These are phyloP conservation scores for Podotricha telesiphe DNA, from an alignment of 2,888 invertebrate genomes.

Conservation along the genomic window DNA sequence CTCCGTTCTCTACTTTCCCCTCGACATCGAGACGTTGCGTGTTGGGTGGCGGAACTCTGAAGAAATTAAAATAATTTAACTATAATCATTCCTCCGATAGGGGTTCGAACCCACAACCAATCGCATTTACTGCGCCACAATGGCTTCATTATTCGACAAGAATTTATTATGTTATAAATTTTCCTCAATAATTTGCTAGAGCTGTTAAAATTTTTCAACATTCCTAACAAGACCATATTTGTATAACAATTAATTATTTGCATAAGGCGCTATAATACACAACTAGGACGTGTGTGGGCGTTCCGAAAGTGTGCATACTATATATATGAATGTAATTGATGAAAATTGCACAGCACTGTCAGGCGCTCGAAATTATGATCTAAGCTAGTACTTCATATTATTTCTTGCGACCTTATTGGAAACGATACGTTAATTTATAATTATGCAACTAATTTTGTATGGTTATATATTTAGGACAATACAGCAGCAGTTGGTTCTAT, in stretches of 20 bases:
- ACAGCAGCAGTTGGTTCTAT: no score
- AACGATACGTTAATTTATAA: not conserved
- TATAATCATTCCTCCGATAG: no score
- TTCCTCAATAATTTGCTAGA: not conserved
- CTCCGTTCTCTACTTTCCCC: no score
- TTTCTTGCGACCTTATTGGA: slow-evolving; percentile 13
- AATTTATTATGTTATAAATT: no score
- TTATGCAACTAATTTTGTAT: not conserved
- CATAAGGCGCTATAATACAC: slow-evolving; percentile 31
- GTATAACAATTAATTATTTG: slow-evolving; percentile 19
- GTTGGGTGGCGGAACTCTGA: no score
- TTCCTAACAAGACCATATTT: not conserved
- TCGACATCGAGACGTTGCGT: no score
- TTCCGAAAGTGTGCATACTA: slow-evolving; percentile 22
- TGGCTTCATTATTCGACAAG: no score
- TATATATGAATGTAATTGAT: slow-evolving; percentile 31
- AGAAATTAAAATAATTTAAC: no score
- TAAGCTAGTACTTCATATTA: not conserved
- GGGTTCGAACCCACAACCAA: no score
- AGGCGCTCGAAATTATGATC: slow-evolving; percentile 19
- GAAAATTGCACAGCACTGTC: slow-evolving; percentile 26
- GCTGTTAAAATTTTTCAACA: not conserved
- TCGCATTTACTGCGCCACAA: no score
- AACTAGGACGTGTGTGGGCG: slow-evolving; percentile 37
- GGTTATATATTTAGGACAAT: no score